These are phyloP conservation scores for Phylloscopus trochilus DNA, from an alignment of 2,113 vertebrate species.

Conservation along the genomic window DNA sequence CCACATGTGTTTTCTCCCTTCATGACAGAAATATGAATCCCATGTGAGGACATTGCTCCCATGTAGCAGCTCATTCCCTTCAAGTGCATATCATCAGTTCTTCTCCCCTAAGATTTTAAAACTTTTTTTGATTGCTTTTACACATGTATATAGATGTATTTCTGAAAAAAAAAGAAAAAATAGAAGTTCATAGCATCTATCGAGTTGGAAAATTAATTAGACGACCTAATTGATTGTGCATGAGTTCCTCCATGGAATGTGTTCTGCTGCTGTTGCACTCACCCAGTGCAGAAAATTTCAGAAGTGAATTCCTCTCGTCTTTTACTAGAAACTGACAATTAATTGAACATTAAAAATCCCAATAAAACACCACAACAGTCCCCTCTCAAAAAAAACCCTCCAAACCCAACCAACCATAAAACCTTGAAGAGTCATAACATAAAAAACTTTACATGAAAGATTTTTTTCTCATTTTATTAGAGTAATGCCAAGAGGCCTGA, in stretches of 20 bases:
- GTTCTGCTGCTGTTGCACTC: slow-evolving; percentile 33
- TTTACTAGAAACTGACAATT: slow-evolving; percentile 17
- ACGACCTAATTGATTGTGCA: slow-evolving; percentile 68
- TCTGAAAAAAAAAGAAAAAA: neutral
- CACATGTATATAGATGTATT: slow-evolving; percentile 27
- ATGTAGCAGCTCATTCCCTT: neutral
- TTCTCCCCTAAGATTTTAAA: slow-evolving; percentile 4
- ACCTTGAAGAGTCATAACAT: neutral
- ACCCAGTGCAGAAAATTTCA: neutral
- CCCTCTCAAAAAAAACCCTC: neutral
- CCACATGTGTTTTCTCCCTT: neutral
- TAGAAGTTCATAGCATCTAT: slow-evolving; percentile 50
- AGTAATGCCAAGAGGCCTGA: neutral
- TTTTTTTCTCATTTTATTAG: neutral
- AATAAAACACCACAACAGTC: neutral
- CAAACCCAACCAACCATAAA: neutral
- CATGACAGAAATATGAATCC: neutral
- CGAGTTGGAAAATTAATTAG: slow-evolving; percentile 74
- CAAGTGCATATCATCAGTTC: neutral
- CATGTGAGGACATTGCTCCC: neutral
- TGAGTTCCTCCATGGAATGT: slow-evolving; percentile 70
- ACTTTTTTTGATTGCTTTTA: slow-evolving; percentile 44
- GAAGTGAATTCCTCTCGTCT: neutral
- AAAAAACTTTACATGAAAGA: neutral
- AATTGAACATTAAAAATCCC: neutral